Conservation (phyloP, 92 coral and sea anemone genomes). For the Scolanthus callimorphus region DNA sequence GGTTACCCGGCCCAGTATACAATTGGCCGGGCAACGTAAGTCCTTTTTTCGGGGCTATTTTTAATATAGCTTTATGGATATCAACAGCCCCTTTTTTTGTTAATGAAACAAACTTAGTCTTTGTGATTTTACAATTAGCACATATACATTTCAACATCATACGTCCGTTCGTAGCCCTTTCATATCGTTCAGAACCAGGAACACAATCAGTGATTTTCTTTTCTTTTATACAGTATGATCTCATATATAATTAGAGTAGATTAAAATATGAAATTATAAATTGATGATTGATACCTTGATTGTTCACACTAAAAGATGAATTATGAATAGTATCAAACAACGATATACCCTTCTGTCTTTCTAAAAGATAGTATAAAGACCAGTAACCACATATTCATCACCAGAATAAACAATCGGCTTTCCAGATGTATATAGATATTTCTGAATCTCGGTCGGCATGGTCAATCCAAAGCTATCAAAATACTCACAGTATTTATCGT, state of each 20-base stretch:
- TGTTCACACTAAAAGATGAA: neutral
- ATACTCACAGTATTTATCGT: constrained; percentile 7
- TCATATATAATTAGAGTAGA: neutral
- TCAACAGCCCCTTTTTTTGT: neutral
- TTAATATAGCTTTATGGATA: neutral
- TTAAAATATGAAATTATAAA: neutral
- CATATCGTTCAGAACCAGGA: neutral
- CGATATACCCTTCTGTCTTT: neutral
- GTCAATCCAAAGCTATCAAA: constrained; percentile 3
- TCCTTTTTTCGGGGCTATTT: neutral
- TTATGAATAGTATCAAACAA: constrained; percentile 2
- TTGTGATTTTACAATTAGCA: too few species aligned
- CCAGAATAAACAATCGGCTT: neutral
- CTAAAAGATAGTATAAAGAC: constrained; percentile 1
- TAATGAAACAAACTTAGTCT: too few species aligned
- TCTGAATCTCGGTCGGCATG: neutral
- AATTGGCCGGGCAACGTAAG: neutral
- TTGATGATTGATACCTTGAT: neutral
- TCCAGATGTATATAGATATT: neutral
- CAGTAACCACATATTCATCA: constrained; percentile 10
- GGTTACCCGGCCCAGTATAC: constrained; percentile 15
- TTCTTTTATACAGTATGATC: neutral
- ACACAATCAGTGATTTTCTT: constrained; percentile 1
- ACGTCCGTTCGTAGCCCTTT: too few species aligned
- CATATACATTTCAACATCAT: too few species aligned